phyloP scores from a whole-genome alignment of 1,140 invertebrate genomes.

The Aphaenogaster rudis region DNA sequence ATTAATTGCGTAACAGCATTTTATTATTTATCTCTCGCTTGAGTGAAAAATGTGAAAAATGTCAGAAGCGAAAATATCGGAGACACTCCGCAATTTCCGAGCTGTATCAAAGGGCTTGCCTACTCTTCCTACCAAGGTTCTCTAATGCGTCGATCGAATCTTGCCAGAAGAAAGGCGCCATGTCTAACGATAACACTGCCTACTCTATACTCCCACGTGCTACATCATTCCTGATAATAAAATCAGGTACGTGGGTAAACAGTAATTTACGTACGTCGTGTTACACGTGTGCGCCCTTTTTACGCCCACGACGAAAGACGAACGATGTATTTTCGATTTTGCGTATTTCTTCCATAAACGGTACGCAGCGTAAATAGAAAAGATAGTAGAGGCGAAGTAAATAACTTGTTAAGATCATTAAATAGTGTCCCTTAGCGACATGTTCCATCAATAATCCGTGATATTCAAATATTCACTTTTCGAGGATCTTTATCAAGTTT shows the following conservation, averaged over 20 bases:
- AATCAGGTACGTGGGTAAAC: slow-evolving; percentile 19
- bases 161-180: slow-evolving; percentile 35
- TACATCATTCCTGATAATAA: slow-evolving; percentile 50
- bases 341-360: neutral
- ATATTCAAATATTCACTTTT: neutral
- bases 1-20: neutral
- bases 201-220: slow-evolving; percentile 40
- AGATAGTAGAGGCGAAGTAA: neutral
- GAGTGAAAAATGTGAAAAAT: slow-evolving; percentile 23
- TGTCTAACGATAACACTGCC: slow-evolving; percentile 45
- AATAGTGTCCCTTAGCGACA: neutral
- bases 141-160: slow-evolving; percentile 43
- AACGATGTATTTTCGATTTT: slow-evolving; percentile 7
- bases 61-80: slow-evolving; percentile 43
- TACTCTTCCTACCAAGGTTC: slow-evolving; percentile 3
- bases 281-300: slow-evolving; percentile 22
- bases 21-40: slow-evolving; percentile 38
- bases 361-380: neutral
- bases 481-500: neutral
- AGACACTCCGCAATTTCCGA: slow-evolving; percentile 10
- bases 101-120: slow-evolving; percentile 28
- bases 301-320: neutral
- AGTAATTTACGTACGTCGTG: slow-evolving; percentile 35
- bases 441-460: neutral
- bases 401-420: neutral